Evolutionary conservation across 1,140 invertebrate species (phyloP), one percentile per base, ranked within the genome.

Genomic region (Carcinoscorpius rotundicauda): DNA sequence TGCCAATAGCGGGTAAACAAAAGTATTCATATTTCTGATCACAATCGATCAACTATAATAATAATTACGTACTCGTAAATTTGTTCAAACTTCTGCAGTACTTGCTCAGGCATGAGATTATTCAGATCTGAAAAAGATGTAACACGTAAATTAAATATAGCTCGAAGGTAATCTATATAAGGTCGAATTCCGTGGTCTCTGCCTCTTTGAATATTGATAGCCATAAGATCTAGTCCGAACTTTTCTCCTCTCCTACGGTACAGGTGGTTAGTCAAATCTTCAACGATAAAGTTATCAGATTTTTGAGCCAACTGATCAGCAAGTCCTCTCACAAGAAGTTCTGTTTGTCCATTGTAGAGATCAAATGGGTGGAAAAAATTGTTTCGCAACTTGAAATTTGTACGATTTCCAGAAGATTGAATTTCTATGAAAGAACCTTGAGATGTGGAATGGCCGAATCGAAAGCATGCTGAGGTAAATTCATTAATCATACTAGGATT

Each of bases 291-390:
- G n/a, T 72, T 71, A 66, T 73, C 73, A 10, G 72, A 67, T 55
- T 73, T 73, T 56, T 73, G 71, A 4, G 68, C 29, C 6, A 71
- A 70, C 71, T 89, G 87, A 49, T 77, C 84, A 6, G 83, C 79
- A 71, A 89, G 78, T 57, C 88, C 87, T 66, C 83, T 78, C 10
- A 89, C 70, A 1, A 89, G 75, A 11, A 69, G 66, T 56, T 73
- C 72, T 57, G 72, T 56, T 58, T 73, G 72, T 10, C 73, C 72
- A 52, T 68, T 62, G 49, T 72, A 71, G 5, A 73, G 61, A 52
- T 69, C 68, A 63, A 70, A 70, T 3, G 69, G 69, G 63, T 65
- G 66, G 67, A 70, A 70, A 63, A 70, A 70, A 52, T 69, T 68
- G 49, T 70, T 66, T 50, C 68, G 62, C 51, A 70, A 52, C 65